Evolutionary conservation across 2,113 vertebrate genomes (phyloP), one percentile per base, ranked within the genome.

Genomic region (Pavo muticus): DNA sequence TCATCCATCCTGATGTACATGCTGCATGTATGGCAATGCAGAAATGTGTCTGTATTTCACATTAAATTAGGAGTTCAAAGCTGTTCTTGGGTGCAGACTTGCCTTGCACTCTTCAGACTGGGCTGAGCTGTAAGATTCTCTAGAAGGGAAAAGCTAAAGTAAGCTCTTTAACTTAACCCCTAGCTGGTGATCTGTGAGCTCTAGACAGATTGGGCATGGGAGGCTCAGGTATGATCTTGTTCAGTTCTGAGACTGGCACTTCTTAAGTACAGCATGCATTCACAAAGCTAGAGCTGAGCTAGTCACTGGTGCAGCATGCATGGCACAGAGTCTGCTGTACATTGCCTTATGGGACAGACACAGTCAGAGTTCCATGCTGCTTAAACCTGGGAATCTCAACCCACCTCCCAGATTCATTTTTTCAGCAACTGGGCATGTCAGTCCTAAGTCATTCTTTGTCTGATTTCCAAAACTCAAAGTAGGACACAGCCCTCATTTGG

Each of bases 91-190:
- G 50, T 54, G 37, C 56, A 88, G 45, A 32, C 19, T 60, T 65
- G 24, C 42, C 40, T 29, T 39, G 15, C 37, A 15, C n/a, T 77
- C 25, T 88, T 67, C 85, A 90, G 44, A 44, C 17, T 30, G 40
- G 87, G 42, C 56, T 71, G 75, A 96, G 50, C 69, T 86, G 32
- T 67, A 85, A 71, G 68, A 56, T 67, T 84, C 72, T 50, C 60
- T 47, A 32, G n/a, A 63, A 88, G 35, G 19, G 29, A 80, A 90
- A 96, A 91, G 64, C 72, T 54, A 19, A 80, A 91, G 17, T 65
- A 95, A 94, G n/a, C 85, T 85, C 50, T 95, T 90, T 83, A 96
- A 52, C 35, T 72, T 75, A 96, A 94, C 59, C 15, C 70, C n/a
- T 71, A 93, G 54, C 18, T 85, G 79, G 87, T 83, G 63, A 91